Percentiles rank a stretch among this genome's conserved stretches.
Conservation (phyloP, 2,113 vertebrate genomes). For the Machaerirhynchus nigripectus region DNA sequence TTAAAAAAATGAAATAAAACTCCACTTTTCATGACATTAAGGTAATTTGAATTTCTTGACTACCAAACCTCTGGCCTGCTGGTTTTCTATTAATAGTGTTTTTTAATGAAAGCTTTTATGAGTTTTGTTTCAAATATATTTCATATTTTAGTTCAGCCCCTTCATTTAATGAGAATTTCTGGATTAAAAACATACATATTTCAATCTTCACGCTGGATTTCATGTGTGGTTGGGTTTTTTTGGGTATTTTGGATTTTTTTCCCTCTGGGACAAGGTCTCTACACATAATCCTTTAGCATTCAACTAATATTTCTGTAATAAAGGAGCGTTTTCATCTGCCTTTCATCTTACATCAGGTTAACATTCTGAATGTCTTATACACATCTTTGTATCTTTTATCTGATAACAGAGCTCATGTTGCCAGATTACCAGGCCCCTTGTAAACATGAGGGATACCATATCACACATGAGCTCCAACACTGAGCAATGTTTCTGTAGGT, state of each 20-base stretch:
- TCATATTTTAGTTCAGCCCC: background rate
- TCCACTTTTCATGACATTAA: background rate
- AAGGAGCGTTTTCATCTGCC: background rate
- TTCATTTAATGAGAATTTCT: background rate
- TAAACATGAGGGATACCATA: background rate
- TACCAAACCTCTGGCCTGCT: background rate
- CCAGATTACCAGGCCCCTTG: background rate
- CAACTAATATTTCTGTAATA: background rate
- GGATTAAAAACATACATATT: background rate
- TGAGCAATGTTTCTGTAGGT: background rate
- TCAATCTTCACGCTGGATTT: background rate
- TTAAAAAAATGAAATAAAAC: background rate
- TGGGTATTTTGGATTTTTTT: background rate
- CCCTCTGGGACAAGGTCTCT: background rate
- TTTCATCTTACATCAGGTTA: background rate
- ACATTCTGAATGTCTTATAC: background rate
- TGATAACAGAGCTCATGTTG: background rate
- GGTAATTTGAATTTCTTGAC: background rate
- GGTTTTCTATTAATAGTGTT: background rate
- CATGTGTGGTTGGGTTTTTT: background rate
- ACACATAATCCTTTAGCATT: background rate
- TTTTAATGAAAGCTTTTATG: background rate
- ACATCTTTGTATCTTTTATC: background rate
- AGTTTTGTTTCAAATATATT: background rate
- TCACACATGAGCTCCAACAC: fast-evolving